Conservation (phyloP, 2,113 vertebrate species). For the Xiphophorus maculatus region DNA sequence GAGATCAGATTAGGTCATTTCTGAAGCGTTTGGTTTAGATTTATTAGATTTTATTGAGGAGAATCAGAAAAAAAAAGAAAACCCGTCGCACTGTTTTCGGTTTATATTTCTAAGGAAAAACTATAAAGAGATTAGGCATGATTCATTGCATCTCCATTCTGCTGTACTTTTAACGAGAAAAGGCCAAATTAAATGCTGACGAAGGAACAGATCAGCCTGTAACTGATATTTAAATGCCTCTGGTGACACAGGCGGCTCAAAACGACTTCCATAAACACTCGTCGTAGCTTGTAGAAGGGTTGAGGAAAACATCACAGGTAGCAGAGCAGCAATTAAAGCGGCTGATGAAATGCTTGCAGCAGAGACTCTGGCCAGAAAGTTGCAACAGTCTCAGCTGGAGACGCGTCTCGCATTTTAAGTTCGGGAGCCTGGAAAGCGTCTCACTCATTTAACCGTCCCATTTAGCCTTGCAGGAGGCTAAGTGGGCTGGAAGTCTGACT, state of each 20-base stretch:
- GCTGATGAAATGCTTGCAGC: slow-evolving; percentile 15
- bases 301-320: slow-evolving; percentile 23
- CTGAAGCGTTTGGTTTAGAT: not conserved
- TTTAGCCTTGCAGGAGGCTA: slow-evolving; percentile 6
- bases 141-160: not conserved
- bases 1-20: not conserved
- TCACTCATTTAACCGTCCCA: slow-evolving; percentile 16
- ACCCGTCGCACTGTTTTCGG: too few relatives aligned
- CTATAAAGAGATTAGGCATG: not conserved
- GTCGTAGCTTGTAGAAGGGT: not conserved
- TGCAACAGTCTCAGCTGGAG: not conserved
- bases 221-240: not conserved
- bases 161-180: not conserved
- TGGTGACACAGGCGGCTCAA: not conserved
- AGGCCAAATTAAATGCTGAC: not conserved
- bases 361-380: slow-evolving; percentile 18
- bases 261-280: not conserved
- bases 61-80: not conserved
- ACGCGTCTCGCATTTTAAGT: slow-evolving; percentile 7
- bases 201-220: not conserved
- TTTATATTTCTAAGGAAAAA: not conserved
- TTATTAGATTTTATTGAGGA: not conserved
- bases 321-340: not conserved
- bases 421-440: slow-evolving; percentile 2
- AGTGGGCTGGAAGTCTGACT: slow-evolving; percentile 13